phyloP scores from a whole-genome alignment of 2,797 vertebrate genomes.

The Clarias fuscus region DNA sequence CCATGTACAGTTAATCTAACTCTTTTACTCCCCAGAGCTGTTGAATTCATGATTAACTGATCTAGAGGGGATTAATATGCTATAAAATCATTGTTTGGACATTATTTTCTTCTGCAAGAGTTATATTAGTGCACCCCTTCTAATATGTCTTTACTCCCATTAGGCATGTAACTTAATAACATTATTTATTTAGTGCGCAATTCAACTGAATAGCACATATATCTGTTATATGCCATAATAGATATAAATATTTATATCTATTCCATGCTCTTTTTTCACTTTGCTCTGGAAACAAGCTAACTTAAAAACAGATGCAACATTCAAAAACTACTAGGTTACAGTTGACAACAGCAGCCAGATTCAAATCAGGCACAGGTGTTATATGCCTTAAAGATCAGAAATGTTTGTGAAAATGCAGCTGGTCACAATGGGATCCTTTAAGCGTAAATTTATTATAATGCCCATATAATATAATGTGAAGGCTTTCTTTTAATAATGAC shows the following conservation, averaged over 20 bases:
- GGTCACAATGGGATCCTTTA: not conserved
- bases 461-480: not conserved
- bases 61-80: not conserved
- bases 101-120: not conserved
- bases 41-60: not conserved
- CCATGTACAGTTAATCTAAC: not conserved
- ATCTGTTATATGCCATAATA: too few relatives aligned
- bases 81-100: not conserved
- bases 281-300: not conserved
- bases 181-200: not conserved
- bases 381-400: not conserved
- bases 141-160: not conserved
- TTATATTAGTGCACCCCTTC: not conserved
- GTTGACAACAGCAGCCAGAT: too few relatives aligned
- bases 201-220: too few relatives aligned
- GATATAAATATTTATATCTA: not conserved
- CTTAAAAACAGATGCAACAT: not conserved
- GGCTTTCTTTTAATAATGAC: not conserved
- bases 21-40: not conserved
- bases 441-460: not conserved
- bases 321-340: too few relatives aligned
- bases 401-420: not conserved
- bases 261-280: not conserved
- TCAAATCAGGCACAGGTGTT: not conserved
- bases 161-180: not conserved